Evolutionary conservation across 2,113 vertebrate genomes (phyloP).

Genomic region (Saccopteryx leptura): DNA sequence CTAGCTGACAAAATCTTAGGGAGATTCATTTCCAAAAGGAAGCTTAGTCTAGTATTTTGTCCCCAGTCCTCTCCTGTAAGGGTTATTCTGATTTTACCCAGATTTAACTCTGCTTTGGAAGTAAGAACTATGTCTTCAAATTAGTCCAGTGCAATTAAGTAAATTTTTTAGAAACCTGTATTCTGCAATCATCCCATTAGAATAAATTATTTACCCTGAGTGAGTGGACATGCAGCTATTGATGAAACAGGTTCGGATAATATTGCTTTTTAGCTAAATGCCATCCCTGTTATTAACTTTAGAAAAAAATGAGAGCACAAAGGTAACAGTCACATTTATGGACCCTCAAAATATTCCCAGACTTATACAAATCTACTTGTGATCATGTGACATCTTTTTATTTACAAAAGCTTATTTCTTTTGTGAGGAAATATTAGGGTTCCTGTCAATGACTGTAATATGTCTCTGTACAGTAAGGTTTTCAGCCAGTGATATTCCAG

Average conservation of each 20-base stretch:
- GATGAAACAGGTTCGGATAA: neutral
- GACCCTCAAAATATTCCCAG: neutral
- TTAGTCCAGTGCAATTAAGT: neutral
- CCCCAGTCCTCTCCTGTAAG: neutral
- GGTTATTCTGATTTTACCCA: conserved; percentile 18
- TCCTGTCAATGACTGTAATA: neutral
- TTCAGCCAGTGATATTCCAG: conserved; percentile 17
- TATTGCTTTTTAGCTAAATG: conserved; percentile 45
- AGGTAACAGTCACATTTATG: neutral
- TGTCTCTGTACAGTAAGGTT: conserved; percentile 5
- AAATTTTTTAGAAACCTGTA: neutral
- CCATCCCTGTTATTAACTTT: conserved; percentile 18
- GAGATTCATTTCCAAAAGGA: neutral
- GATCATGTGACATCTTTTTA: neutral
- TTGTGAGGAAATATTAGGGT: conserved; percentile 1
- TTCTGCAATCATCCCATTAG: conserved; percentile 26
- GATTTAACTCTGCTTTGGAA: conserved; percentile 10
- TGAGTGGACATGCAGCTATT: neutral
- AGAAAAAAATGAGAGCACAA: neutral
- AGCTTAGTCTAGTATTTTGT: neutral
- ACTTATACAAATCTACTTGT: neutral
- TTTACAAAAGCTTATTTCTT: conserved; percentile 12
- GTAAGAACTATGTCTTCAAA: neutral
- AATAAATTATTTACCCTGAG: conserved; percentile 45
- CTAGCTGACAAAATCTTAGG: neutral